Conservation (phyloP, 2,113 vertebrate genomes). For the Chamaetylas fuelleborni region DNA sequence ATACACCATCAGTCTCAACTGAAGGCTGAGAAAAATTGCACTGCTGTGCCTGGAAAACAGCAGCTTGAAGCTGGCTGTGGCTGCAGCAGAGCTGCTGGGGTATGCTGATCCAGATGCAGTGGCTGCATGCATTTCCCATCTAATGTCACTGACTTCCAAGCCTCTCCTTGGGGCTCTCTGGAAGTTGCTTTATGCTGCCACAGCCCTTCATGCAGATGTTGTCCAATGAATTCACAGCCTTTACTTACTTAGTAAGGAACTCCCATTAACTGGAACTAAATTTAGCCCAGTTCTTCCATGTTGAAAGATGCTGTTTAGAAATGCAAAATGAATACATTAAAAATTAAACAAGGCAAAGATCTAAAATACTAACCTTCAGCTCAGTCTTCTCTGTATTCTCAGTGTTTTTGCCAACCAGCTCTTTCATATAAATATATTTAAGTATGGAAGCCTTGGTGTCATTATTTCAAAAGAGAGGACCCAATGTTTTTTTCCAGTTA, state of each 20-base stretch:
- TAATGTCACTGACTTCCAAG: neutral
- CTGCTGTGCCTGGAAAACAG: neutral
- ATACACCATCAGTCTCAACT: neutral
- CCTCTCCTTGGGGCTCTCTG: neutral
- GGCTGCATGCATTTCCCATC: neutral
- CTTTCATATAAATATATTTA: neutral
- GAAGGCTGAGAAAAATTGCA: neutral
- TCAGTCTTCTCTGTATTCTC: neutral
- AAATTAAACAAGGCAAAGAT: constrained; percentile 1
- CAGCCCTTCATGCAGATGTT: neutral
- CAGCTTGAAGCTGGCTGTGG: neutral
- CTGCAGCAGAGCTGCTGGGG: neutral
- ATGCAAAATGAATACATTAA: constrained; percentile 1
- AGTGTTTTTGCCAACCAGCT: neutral
- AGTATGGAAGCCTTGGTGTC: neutral
- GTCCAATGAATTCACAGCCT: neutral
- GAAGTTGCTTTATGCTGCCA: neutral
- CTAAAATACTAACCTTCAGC: neutral
- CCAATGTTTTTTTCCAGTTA: neutral
- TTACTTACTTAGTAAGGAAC: neutral
- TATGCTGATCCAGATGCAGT: neutral
- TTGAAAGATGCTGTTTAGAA: neutral
- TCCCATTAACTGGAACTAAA: neutral
- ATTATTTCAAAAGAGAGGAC: neutral
- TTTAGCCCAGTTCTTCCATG: neutral